Conservation (phyloP, 2,113 vertebrate species). For the Heterotis niloticus region DNA sequence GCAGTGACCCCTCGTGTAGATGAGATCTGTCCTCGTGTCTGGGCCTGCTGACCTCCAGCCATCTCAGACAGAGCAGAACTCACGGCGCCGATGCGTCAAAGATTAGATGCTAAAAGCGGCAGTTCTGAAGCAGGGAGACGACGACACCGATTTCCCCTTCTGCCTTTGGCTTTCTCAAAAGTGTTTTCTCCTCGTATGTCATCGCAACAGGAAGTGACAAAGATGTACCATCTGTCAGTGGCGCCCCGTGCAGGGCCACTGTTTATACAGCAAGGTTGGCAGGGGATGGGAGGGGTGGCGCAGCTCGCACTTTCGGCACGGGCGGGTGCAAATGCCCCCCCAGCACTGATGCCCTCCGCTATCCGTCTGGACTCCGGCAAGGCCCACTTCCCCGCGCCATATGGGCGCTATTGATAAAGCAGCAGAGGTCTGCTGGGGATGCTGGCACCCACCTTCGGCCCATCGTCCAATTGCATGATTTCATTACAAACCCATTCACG, state of each 20-base stretch:
- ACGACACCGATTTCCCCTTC: too few species aligned
- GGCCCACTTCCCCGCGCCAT: conserved; percentile 47
- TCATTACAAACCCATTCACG: neutral
- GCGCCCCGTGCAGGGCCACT: conserved; percentile 40
- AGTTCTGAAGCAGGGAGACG: neutral
- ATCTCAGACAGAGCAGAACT: too few species aligned
- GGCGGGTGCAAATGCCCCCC: conserved; percentile 24
- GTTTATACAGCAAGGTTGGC: conserved; percentile 34
- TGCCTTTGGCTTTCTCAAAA: conserved; percentile 34
- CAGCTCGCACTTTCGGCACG: conserved; percentile 32
- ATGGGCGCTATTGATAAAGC: conserved; percentile 57
- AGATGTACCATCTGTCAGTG: conserved; percentile 63
- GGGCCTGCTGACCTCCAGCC: neutral
- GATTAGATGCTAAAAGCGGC: neutral
- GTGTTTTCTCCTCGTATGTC: conserved; percentile 54
- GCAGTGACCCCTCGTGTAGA: too few species aligned
- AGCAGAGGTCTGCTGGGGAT: conserved; percentile 29
- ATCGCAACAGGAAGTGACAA: conserved; percentile 54
- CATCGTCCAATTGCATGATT: conserved; percentile 7
- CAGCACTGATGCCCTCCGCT: conserved; percentile 24
- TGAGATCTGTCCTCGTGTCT: neutral
- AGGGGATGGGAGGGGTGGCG: conserved; percentile 25
- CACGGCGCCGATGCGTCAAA: neutral
- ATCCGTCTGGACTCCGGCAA: conserved; percentile 38
- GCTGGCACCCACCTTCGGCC: conserved; percentile 27